Percentiles rank a stretch among this genome's conserved stretches.
These are phyloP conservation scores for Macropodus opercularis DNA, from an alignment of 2,797 vertebrate species.

Conservation along the genomic window DNA sequence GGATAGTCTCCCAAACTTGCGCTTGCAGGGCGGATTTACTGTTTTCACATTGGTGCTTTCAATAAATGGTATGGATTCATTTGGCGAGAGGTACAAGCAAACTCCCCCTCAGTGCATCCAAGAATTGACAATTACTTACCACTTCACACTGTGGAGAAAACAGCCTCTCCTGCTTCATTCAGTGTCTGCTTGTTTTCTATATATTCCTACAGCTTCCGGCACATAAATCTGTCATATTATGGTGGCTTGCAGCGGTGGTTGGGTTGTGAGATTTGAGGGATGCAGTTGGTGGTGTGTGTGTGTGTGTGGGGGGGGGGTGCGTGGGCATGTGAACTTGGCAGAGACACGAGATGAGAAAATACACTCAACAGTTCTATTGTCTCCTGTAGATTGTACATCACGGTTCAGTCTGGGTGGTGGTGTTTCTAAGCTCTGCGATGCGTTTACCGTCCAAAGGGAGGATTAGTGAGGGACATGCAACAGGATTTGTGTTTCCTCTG, in stretches of 20 bases:
- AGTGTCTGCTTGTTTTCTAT: conserved; percentile 34
- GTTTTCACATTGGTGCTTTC: conserved; percentile 42
- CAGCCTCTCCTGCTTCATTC: conserved; percentile 4
- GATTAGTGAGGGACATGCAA: conserved; percentile 62
- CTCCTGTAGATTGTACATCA: conserved; percentile 61
- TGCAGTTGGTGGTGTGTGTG: no score
- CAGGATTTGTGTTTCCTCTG: conserved; percentile 58
- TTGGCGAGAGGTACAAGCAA: conserved; percentile 11
- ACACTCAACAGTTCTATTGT: conserved; percentile 71
- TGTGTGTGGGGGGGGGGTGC: conserved; percentile 52
- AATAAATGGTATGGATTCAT: conserved; percentile 29
- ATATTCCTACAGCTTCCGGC: conserved; percentile 44
- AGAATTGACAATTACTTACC: neutral
- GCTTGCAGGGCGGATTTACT: conserved; percentile 45
- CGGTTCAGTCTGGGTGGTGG: conserved; percentile 64
- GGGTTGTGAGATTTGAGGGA: conserved; percentile 30
- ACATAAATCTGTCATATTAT: conserved; percentile 51
- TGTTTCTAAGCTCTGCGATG: conserved; percentile 62
- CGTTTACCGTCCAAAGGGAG: conserved; percentile 61
- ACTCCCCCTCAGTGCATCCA: neutral
- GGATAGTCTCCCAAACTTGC: conserved; percentile 55
- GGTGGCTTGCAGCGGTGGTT: conserved; percentile 50
- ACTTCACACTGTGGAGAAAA: neutral
- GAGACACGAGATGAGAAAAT: conserved; percentile 64
- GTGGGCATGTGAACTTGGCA: conserved; percentile 73